phyloP scores from a whole-genome alignment of 2,113 vertebrate genomes.

The Myrmophylax atrothorax region DNA sequence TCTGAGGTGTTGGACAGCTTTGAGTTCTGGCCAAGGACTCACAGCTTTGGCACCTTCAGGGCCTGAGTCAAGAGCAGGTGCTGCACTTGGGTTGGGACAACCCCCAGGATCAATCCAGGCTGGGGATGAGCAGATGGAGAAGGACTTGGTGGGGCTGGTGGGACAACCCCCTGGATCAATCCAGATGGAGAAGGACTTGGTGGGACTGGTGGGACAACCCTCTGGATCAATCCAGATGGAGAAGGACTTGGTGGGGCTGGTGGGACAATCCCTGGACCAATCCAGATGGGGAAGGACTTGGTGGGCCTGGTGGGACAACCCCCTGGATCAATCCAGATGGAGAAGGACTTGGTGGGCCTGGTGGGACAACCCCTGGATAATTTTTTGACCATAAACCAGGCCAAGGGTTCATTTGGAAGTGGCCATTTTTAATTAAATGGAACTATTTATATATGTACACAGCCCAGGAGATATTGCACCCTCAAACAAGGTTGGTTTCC shows the following conservation, averaged over 20 bases:
- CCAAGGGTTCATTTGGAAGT: background rate
- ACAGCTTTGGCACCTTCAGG: background rate
- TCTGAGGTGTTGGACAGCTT: background rate
- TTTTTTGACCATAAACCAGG: background rate
- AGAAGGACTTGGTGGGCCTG: too few species aligned
- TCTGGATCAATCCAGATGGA: too few species aligned
- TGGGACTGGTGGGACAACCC: too few species aligned
- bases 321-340: too few species aligned
- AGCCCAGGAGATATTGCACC: constrained; percentile 55
- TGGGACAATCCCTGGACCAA: background rate
- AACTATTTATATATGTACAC: constrained; percentile 76
- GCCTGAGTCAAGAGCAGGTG: background rate
- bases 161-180: too few species aligned
- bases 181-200: too few species aligned
- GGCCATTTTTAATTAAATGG: constrained; percentile 65
- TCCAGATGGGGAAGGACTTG: background rate
- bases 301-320: background rate
- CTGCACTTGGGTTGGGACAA: background rate
- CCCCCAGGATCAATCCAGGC: background rate
- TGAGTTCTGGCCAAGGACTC: background rate
- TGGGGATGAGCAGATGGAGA: background rate
- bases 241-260: background rate
- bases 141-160: background rate
- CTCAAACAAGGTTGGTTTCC: constrained; percentile 41
- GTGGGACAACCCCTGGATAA: too few species aligned